Conservation (phyloP, 2,888 invertebrate species). For the Spicauda simplicius region DNA sequence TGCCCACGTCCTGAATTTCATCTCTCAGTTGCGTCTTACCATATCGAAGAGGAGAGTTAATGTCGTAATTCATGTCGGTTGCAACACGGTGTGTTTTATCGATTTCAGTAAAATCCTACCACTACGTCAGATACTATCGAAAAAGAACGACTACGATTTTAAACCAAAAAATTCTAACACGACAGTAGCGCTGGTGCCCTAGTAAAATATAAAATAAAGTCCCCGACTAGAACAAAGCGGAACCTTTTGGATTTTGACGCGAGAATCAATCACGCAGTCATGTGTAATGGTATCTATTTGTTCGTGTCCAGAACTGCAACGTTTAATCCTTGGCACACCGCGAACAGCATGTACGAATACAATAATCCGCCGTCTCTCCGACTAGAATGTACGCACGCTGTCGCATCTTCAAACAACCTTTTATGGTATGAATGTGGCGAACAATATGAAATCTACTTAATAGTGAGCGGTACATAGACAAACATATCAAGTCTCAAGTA, state of each 20-base stretch:
- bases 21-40: too few relatives aligned
- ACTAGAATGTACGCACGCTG: conserved; percentile 48
- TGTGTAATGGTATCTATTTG: conserved; percentile 77
- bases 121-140: too few relatives aligned
- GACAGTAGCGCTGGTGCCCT: conserved; percentile 18
- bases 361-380: conserved; percentile 53
- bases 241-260: conserved; percentile 56
- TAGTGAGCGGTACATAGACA: neutral
- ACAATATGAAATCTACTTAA: neutral
- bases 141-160: neutral
- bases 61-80: too few relatives aligned
- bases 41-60: too few relatives aligned
- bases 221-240: conserved; percentile 47
- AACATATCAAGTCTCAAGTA: neutral
- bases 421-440: conserved; percentile 1
- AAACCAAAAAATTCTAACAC: neutral
- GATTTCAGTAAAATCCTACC: too few relatives aligned
- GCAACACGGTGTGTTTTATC: too few relatives aligned
- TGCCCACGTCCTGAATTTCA: too few relatives aligned
- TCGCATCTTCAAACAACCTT: conserved; percentile 12
- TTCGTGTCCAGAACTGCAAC: conserved; percentile 73
- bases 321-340: conserved; percentile 79
- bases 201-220: conserved; percentile 41
- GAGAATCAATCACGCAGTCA: conserved; percentile 69
- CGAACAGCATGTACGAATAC: conserved; percentile 71